Base-by-base conservation (phyloP, 2,888 invertebrate species). In the Ashinkailepas kermadecensis region DNA sequence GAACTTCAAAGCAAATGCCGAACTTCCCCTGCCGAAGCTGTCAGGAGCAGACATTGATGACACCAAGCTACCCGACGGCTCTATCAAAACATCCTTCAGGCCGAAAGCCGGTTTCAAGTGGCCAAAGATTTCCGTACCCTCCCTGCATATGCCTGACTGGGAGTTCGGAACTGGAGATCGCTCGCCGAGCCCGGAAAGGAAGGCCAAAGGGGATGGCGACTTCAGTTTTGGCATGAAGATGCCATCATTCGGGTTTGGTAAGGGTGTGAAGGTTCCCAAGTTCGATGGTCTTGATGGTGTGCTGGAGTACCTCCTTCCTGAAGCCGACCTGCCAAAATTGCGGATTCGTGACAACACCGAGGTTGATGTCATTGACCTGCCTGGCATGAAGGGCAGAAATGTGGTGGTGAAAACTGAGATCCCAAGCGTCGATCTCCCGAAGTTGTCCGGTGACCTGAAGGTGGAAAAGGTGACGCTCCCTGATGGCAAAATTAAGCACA, bases 301-400 rank as follows among this genome's bases (percentile, higher is more conserved):
- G 21, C 13, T 78, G 3, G 78, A 9, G 0, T 78, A 78, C 13
- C 23, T 78, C 3, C n/a, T 78, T n/a, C 58, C 78, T 2, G 78
- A 78, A 13, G 4, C 15, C 4, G 78, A 78, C 11, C 11, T 78
- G 56, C 57, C 78, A 0, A 78, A 56, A 13, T 18, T 78, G n/a
- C 21, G 78, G 2, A 57, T 78, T 4, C 78, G 78, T 21, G 78
- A 78, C 58, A 58, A 57, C 58, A 78, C 78, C 4, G 78, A 78
- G 12, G 78, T 78, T n/a, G 57, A 78, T 13, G 78, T 78, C 23
- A 23, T 78, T 78, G 78, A 78, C 23, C 10, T 56, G 3, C 78
- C 78, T 1, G 58, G 23, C 6, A 21, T 21, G 21, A n/a, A 23
- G 57, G n/a, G 12, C 9, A 21, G 78, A 12, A 21, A 57, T 2